Conservation (phyloP, 2,888 invertebrate species). For the Selenia dentaria region DNA sequence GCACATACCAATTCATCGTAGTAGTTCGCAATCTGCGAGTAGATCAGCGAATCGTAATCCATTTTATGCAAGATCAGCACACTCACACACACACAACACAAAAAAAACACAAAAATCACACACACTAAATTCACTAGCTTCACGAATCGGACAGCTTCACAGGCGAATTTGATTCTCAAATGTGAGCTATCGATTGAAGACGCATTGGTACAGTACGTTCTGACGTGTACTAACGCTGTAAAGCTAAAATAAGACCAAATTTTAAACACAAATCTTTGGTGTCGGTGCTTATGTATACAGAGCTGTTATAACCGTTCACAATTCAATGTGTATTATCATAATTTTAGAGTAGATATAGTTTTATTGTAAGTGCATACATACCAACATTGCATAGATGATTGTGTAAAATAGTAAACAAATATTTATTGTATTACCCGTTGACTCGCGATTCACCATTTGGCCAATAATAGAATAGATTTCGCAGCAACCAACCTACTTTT, state of each 20-base stretch:
- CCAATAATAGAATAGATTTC: no score
- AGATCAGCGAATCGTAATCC: constrained; percentile 88
- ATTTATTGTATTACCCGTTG: no score
- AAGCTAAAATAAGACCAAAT: constrained; percentile 86
- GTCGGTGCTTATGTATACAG: constrained; percentile 58
- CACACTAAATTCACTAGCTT: constrained; percentile 33
- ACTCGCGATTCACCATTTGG: no score
- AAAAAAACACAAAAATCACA: constrained; percentile 12
- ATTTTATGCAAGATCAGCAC: constrained; percentile 54
- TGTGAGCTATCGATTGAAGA: constrained; percentile 75
- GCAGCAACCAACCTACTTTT: no score
- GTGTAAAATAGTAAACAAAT: no score
- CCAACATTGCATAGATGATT: no score
- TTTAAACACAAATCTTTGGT: constrained; percentile 84
- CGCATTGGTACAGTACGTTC: constrained; percentile 75
- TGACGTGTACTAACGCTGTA: constrained; percentile 82
- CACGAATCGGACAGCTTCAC: constrained; percentile 27
- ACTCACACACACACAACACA: constrained; percentile 13
- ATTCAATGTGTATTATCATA: no score
- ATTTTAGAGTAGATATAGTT: no score
- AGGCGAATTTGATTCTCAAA: constrained; percentile 32
- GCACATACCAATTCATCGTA: constrained; percentile 86
- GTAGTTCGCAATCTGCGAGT: constrained; percentile 86
- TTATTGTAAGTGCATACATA: no score
- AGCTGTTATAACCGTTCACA: constrained; percentile 66